A percentile compares a stretch with the other conserved stretches of the same genome.
Conservation (phyloP, 92 coral and sea anemone genomes). For the Meandrina meandrites region DNA sequence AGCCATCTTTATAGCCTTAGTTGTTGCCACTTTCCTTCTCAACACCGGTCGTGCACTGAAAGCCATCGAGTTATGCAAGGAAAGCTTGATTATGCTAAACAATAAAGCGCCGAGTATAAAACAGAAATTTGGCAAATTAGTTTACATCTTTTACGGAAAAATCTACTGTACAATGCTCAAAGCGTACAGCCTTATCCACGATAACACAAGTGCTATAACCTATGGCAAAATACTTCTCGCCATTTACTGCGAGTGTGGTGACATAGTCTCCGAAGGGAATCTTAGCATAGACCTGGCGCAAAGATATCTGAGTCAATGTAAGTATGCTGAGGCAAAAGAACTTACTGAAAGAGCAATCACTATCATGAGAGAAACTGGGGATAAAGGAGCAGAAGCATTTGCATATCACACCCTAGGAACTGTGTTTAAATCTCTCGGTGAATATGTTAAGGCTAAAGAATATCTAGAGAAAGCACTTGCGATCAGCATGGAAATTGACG, state of each 20-base stretch:
- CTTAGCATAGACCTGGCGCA: background rate
- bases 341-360: background rate
- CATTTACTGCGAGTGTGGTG: background rate
- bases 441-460: background rate
- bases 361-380: background rate
- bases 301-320: background rate
- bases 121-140: background rate
- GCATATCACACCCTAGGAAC: background rate
- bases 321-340: background rate
- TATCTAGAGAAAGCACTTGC: background rate
- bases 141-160: too few species aligned
- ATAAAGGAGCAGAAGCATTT: background rate
- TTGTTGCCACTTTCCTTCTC: background rate
- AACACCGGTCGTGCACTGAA: background rate
- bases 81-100: background rate
- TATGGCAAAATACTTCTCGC: background rate
- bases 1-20: background rate
- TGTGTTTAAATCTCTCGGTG: background rate
- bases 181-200: background rate
- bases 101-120: background rate
- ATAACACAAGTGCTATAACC: background rate
- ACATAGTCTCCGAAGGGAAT: background rate
- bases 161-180: background rate
- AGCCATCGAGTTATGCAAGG: background rate
- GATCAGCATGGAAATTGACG: background rate